These are phyloP conservation scores for Cartodere bifasciata DNA, from an alignment of 2,888 invertebrate species.

Conservation along the genomic window DNA sequence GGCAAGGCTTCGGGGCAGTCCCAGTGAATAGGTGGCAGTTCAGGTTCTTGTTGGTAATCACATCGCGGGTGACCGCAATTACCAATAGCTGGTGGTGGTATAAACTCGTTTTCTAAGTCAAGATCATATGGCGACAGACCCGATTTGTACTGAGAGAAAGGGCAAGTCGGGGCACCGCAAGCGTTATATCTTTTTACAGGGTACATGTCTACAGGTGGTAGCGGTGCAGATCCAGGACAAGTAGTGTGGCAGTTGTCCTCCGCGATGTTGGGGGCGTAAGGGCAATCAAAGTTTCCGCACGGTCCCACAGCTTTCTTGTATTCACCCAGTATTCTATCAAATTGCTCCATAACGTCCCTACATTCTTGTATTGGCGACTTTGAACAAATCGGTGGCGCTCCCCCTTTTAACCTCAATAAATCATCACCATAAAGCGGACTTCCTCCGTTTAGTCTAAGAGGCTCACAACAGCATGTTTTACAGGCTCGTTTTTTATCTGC, in stretches of 20 bases:
- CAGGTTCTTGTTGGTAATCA: conserved; percentile 20
- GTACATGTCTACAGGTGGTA: not conserved
- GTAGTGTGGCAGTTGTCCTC: conserved; percentile 23
- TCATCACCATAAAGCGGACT: conserved; percentile 1
- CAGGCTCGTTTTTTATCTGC: conserved; percentile 4
- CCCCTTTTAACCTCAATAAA: conserved; percentile 19
- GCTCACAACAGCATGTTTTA: not conserved
- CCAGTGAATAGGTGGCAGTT: conserved; percentile 33
- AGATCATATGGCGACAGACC: conserved; percentile 26
- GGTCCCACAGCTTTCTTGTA: conserved; percentile 31
- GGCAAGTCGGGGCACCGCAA: conserved; percentile 28
- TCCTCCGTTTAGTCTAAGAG: not conserved
- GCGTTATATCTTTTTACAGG: conserved; percentile 3
- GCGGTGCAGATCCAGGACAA: conserved; percentile 15
- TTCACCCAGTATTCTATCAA: conserved; percentile 26
- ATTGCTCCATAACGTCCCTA: conserved; percentile 30
- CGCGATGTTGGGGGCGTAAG: conserved; percentile 25
- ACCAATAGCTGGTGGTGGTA: conserved; percentile 20
- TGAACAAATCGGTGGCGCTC: conserved; percentile 12
- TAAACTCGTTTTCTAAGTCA: conserved; percentile 21
- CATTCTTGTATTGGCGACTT: conserved; percentile 26
- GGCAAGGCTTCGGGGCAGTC: conserved; percentile 34
- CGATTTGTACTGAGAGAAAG: conserved; percentile 27
- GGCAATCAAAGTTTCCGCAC: conserved; percentile 29
- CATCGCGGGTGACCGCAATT: conserved; percentile 28